These are phyloP conservation scores for Allygus modestus DNA, from an alignment of 2,888 invertebrate species.

Conservation along the genomic window DNA sequence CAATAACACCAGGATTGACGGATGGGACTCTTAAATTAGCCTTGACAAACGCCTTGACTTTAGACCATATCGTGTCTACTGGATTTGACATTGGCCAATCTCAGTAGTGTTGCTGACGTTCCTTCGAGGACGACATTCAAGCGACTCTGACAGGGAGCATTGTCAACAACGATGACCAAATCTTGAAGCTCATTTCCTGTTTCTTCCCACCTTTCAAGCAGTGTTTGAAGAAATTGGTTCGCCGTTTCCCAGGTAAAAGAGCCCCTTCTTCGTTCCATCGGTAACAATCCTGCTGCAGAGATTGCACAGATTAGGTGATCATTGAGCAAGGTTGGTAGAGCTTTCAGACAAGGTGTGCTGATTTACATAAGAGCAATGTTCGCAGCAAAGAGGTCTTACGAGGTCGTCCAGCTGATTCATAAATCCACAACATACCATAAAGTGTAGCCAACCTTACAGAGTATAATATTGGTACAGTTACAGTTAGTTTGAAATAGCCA, in stretches of 20 bases:
- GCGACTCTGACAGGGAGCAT: conserved; percentile 29
- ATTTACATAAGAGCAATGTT: too few relatives aligned
- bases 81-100: conserved; percentile 62
- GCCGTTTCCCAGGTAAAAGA: conserved; percentile 32
- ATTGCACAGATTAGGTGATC: conserved; percentile 47
- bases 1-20: background rate
- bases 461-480: too few relatives aligned
- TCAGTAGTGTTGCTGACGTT: conserved; percentile 62
- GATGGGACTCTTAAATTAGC: conserved; percentile 40
- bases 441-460: too few relatives aligned
- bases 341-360: too few relatives aligned
- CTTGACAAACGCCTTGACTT: conserved; percentile 58
- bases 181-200: conserved; percentile 40
- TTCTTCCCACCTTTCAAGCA: conserved; percentile 43
- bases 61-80: conserved; percentile 61
- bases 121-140: conserved; percentile 10
- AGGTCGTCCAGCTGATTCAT: too few relatives aligned
- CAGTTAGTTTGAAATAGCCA: too few relatives aligned
- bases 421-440: too few relatives aligned
- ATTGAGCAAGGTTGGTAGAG: too few relatives aligned
- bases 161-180: conserved; percentile 36
- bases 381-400: too few relatives aligned
- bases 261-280: conserved; percentile 2
- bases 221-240: conserved; percentile 5
- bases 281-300: conserved; percentile 25